A percentile compares a stretch with the other conserved stretches of the same genome.
Evolutionary conservation across 2,888 invertebrate genomes (phyloP).

Genomic region (Marasmarcha lunaedactyla): DNA sequence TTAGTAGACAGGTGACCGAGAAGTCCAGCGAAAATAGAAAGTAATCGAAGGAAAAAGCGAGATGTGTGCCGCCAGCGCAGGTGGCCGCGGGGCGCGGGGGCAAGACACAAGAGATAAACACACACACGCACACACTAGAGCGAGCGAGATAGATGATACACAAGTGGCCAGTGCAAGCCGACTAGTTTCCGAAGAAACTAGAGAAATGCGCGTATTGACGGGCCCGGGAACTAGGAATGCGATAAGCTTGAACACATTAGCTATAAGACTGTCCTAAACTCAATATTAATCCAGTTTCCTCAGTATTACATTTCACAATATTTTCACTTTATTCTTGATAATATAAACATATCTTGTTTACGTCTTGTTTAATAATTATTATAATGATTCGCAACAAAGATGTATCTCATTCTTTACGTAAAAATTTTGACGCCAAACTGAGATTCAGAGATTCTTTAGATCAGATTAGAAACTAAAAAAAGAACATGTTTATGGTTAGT

Average conservation of each 20-base stretch:
- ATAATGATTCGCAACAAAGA: too few relatives aligned
- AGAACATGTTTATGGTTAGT: too few relatives aligned
- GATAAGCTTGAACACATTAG: constrained; percentile 23
- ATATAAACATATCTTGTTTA: not conserved
- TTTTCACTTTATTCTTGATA: not conserved
- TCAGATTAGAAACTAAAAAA: too few relatives aligned
- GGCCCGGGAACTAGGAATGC: constrained; percentile 35
- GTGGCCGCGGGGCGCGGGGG: constrained; percentile 40
- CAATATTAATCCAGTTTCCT: too few relatives aligned
- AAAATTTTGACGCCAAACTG: too few relatives aligned
- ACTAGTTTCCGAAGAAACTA: constrained; percentile 45
- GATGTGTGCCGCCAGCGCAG: constrained; percentile 62
- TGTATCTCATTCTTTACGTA: too few relatives aligned
- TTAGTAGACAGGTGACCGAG: constrained; percentile 22
- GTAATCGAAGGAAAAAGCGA: constrained; percentile 47
- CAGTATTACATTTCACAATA: constrained; percentile 3
- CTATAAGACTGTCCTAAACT: too few relatives aligned
- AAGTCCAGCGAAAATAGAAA: constrained; percentile 60
- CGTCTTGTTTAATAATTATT: too few relatives aligned
- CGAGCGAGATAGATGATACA: constrained; percentile 44
- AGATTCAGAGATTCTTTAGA: too few relatives aligned
- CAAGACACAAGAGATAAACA: constrained; percentile 30
- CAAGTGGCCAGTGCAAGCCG: constrained; percentile 30
- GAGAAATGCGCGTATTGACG: constrained; percentile 23
- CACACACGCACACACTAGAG: constrained; percentile 33